Percentiles rank a stretch among this genome's conserved stretches.
phyloP scores from a whole-genome alignment of 2,113 vertebrate genomes.

The Dicaeum eximium region DNA sequence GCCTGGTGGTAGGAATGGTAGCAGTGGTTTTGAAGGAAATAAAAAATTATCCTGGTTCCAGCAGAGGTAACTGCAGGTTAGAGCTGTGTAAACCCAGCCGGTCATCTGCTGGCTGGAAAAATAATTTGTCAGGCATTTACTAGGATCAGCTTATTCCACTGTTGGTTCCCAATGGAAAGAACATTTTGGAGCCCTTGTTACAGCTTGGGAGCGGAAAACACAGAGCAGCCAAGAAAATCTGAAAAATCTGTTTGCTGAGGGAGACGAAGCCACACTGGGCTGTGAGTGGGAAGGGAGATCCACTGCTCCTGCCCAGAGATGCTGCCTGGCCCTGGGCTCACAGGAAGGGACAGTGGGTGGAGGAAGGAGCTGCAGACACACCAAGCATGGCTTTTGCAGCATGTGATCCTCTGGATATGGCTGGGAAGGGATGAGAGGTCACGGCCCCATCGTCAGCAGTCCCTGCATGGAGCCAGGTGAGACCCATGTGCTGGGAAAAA shows the following conservation, averaged over 20 bases:
- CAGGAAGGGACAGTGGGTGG: background rate
- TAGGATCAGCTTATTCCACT: conserved; percentile 60
- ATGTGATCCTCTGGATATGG: background rate
- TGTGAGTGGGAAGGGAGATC: background rate
- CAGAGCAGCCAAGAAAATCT: conserved; percentile 48
- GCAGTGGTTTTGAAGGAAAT: background rate
- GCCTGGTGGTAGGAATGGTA: background rate
- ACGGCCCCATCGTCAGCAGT: fast-evolving
- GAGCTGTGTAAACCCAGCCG: conserved; percentile 18
- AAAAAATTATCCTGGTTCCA: background rate
- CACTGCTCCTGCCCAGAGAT: background rate
- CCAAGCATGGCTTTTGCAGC: background rate
- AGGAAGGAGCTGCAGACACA: background rate
- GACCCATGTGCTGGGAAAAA: fast-evolving
- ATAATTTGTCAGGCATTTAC: conserved; percentile 57
- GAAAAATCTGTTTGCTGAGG: conserved; percentile 42
- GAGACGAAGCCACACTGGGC: background rate
- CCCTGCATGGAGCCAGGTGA: background rate
- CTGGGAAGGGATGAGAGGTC: background rate
- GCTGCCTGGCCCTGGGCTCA: background rate
- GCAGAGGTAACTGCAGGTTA: conserved; percentile 56
- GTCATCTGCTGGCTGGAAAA: conserved; percentile 50
- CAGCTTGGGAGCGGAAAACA: conserved; percentile 41
- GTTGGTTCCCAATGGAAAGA: conserved; percentile 65
- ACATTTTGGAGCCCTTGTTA: conserved; percentile 60